A percentile compares a stretch with the other conserved stretches of the same genome.
These are phyloP conservation scores for Erebia aethiops DNA, from an alignment of 2,888 invertebrate genomes.

Conservation along the genomic window DNA sequence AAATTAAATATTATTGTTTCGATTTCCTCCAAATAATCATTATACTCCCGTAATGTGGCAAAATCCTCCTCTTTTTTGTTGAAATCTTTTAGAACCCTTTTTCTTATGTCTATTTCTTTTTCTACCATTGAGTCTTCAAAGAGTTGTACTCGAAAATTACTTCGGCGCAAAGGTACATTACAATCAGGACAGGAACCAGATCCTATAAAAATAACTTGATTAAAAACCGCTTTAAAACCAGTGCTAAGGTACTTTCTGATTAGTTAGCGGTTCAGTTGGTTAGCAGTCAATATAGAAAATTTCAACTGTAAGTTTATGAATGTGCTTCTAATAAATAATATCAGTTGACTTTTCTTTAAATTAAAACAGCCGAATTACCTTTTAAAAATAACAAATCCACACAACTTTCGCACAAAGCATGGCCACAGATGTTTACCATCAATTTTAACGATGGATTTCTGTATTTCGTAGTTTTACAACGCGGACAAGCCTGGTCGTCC, in stretches of 20 bases:
- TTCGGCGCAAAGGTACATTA: conserved; percentile 92
- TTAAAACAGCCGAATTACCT: conserved; percentile 79
- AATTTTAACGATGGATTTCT: conserved; percentile 97
- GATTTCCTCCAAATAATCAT: conserved; percentile 98
- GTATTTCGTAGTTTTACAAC: conserved; percentile 98
- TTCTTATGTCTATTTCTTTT: conserved; percentile 98
- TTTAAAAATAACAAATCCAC: conserved; percentile 97
- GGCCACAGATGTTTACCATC: conserved; percentile 99
- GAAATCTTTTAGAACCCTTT: conserved; percentile 93
- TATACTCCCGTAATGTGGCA: conserved; percentile 90
- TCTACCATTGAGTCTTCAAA: conserved; percentile 98
- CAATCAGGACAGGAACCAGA: conserved; percentile 98
- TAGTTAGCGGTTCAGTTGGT: no score
- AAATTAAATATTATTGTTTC: conserved; percentile 96
- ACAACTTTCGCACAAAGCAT: conserved; percentile 98
- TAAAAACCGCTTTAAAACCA: background rate
- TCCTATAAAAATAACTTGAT: conserved; percentile 63
- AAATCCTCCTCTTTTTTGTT: conserved; percentile 99
- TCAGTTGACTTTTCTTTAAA: background rate
- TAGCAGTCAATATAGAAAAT: background rate
- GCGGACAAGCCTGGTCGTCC: conserved; percentile 95
- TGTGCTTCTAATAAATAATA: background rate
- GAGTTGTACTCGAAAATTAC: conserved; percentile 95
- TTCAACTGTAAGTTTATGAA: background rate
- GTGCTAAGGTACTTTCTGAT: no score